Percentiles rank a stretch among this genome's conserved stretches.
phyloP scores from a whole-genome alignment of 1,140 invertebrate species.

The Watersipora subatra region DNA sequence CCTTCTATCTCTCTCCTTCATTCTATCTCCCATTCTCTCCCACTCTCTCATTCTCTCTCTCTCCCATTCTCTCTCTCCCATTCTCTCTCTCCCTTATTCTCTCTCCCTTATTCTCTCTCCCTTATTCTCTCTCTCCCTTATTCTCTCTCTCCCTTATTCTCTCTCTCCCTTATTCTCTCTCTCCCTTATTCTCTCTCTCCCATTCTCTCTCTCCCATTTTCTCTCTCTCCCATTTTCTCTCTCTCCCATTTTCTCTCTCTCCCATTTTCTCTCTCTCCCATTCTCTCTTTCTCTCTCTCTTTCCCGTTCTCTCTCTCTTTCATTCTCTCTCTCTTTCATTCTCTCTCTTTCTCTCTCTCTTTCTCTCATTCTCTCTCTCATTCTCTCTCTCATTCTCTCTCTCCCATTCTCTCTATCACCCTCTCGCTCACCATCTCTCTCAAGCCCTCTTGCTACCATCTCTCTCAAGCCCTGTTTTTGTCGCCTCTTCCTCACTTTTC shows the following conservation, averaged over 20 bases:
- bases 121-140: background rate
- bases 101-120: background rate
- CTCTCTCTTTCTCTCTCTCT: no score
- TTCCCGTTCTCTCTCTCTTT: no score
- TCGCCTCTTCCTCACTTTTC: no score
- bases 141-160: background rate
- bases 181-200: background rate
- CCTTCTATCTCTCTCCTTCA: background rate
- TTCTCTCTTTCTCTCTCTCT: no score
- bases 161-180: background rate
- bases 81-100: background rate
- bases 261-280: no score
- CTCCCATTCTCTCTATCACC: background rate
- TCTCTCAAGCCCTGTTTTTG: no score
- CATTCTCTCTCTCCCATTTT: no score
- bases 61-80: background rate
- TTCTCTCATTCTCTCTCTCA: background rate
- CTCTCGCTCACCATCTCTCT: background rate
- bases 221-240: no score
- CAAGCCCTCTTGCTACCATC: no score
- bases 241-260: no score
- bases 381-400: slow-evolving; percentile 1
- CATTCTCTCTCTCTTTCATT: no score
- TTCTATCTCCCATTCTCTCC: background rate
- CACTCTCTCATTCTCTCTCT: background rate